These are phyloP conservation scores for Calcarius lapponicus DNA, from an alignment of 2,797 vertebrate genomes.

Conservation along the genomic window DNA sequence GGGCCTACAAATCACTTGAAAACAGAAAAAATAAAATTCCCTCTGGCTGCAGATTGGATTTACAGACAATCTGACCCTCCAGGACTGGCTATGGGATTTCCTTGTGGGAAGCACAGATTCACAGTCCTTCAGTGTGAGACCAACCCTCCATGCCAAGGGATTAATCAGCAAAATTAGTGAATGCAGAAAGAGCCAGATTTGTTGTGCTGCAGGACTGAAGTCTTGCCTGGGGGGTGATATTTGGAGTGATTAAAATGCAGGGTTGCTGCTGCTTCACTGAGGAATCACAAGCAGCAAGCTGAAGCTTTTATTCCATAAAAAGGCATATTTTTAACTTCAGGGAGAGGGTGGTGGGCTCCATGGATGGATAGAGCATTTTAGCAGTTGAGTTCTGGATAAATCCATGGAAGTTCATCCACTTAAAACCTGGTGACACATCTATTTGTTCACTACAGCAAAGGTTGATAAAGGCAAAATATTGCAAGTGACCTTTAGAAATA, in stretches of 20 bases:
- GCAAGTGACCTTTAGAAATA: not conserved
- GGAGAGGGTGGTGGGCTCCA: not conserved
- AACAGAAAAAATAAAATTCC: not conserved
- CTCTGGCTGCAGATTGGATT: conserved; percentile 8
- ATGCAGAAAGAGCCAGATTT: not conserved
- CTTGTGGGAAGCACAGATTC: not conserved
- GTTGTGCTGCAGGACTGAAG: not conserved
- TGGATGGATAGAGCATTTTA: not conserved
- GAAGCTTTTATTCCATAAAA: not conserved
- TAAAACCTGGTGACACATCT: not conserved
- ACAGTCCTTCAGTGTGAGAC: not conserved
- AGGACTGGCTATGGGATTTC: not conserved
- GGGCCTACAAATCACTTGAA: conserved; percentile 45
- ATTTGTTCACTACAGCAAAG: not conserved
- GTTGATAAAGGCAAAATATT: not conserved
- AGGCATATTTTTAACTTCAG: not conserved
- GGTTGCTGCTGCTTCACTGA: not conserved
- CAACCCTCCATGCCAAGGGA: not conserved
- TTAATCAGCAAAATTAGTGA: not conserved
- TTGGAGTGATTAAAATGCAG: not conserved
- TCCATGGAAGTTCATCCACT: not conserved
- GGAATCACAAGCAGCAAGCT: not conserved
- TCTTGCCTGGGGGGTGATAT: not conserved
- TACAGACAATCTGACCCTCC: not conserved
- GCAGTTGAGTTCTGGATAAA: not conserved